These are phyloP conservation scores for Tetranychus piercei DNA, from an alignment of 2,888 invertebrate species.

Conservation along the genomic window DNA sequence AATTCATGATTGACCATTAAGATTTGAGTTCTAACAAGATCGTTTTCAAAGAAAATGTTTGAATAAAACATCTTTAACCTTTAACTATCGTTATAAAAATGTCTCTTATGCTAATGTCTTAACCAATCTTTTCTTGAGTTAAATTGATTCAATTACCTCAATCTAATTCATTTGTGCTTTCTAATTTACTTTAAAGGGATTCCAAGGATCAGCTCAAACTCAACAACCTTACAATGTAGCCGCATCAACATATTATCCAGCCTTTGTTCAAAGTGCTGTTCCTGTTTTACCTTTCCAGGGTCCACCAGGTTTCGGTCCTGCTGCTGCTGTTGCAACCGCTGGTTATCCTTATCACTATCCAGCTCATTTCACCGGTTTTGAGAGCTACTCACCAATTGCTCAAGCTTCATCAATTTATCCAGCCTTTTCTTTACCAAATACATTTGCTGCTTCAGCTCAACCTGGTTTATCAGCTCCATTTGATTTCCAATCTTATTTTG, in stretches of 20 bases:
- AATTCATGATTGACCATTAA: not conserved
- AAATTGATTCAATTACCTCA: not conserved
- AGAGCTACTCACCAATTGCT: not conserved
- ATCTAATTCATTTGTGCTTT: not conserved
- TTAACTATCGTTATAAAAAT: too few species aligned
- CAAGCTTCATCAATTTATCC: not conserved
- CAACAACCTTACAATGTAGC: slow-evolving; percentile 9
- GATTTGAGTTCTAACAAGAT: not conserved
- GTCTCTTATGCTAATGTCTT: too few species aligned
- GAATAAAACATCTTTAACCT: too few species aligned
- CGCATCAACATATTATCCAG: not conserved
- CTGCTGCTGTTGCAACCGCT: not conserved
- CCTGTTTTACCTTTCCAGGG: not conserved
- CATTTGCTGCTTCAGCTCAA: slow-evolving; percentile 2
- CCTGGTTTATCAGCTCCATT: not conserved
- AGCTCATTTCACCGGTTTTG: not conserved
- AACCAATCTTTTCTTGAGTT: not conserved
- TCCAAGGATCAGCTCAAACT: slow-evolving; percentile 8
- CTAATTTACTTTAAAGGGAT: not conserved
- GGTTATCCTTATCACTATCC: not conserved
- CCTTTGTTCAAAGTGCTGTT: not conserved
- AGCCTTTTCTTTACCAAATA: not conserved
- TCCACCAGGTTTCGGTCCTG: slow-evolving; percentile 4
- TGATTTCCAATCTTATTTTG: not conserved
- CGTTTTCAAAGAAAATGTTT: too few species aligned